Conservation (phyloP, 2,797 vertebrate genomes). For the Podarcis lilfordi region DNA sequence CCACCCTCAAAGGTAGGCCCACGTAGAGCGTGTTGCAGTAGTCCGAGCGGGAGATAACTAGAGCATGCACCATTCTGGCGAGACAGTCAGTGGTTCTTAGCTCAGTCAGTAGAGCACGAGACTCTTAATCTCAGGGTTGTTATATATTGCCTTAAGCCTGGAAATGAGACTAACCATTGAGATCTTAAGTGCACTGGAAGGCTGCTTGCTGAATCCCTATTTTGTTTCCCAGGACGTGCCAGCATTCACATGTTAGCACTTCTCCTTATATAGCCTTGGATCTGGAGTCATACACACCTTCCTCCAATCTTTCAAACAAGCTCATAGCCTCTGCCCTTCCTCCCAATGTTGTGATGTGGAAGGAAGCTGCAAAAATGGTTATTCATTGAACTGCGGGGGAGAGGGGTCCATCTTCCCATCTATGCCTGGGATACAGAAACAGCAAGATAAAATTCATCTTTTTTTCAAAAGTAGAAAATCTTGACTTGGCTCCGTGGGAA, state of each 20-base stretch:
- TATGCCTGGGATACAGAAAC: conserved; percentile 37
- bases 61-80: too few species aligned
- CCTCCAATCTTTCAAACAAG: conserved; percentile 67
- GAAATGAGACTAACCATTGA: background rate
- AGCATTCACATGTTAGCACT: conserved; percentile 67
- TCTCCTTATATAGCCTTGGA: conserved; percentile 38
- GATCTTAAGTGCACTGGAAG: conserved; percentile 26
- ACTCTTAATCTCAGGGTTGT: too few species aligned
- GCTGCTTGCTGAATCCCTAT: background rate
- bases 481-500: conserved; percentile 1
- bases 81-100: too few species aligned
- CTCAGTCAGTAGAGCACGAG: too few species aligned
- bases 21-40: too few species aligned
- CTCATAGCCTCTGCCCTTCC: conserved; percentile 54
- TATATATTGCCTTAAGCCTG: background rate
- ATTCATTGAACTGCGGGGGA: conserved; percentile 40
- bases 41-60: too few species aligned
- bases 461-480: conserved; percentile 33
- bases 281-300: background rate
- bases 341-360: conserved; percentile 49
- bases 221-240: conserved; percentile 59
- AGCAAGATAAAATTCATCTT: conserved; percentile 28
- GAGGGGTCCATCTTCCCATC: conserved; percentile 16
- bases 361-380: conserved; percentile 23
- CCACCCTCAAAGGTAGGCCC: too few species aligned